These are phyloP conservation scores for Hippocampus mohnikei DNA, from an alignment of 2,113 vertebrate species.

Conservation along the genomic window DNA sequence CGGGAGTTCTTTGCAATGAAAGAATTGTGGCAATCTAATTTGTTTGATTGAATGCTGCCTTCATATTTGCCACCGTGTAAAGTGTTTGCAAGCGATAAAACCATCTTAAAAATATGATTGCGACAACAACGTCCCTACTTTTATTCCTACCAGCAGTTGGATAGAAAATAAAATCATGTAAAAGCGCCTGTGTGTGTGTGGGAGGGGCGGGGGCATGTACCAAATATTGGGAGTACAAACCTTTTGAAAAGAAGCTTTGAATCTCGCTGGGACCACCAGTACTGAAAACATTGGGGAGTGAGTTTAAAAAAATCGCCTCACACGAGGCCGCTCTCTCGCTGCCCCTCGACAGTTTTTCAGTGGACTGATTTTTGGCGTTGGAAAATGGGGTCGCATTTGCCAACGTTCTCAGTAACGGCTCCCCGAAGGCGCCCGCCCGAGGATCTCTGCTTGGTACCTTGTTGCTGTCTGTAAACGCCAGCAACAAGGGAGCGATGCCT, in stretches of 20 bases:
- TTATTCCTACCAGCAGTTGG: neutral
- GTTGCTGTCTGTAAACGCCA: slow-evolving; percentile 37
- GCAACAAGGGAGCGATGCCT: slow-evolving; percentile 25
- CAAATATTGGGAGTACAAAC: slow-evolving; percentile 9
- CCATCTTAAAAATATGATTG: neutral
- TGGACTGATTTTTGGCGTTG: slow-evolving; percentile 18
- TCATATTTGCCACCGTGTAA: neutral
- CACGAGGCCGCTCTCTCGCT: slow-evolving; percentile 3
- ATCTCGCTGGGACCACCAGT: slow-evolving; percentile 4
- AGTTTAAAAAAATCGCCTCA: slow-evolving; percentile 19
- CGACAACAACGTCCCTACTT: neutral
- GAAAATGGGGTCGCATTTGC: slow-evolving; percentile 32
- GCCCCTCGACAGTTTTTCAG: slow-evolving; percentile 28
- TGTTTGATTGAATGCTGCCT: neutral
- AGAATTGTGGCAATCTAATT: neutral
- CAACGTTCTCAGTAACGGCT: slow-evolving; percentile 29
- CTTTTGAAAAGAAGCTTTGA: neutral
- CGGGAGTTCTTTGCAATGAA: neutral
- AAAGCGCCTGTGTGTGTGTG: neutral
- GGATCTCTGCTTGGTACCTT: slow-evolving; percentile 24
- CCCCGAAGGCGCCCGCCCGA: slow-evolving; percentile 17
- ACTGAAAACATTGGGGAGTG: slow-evolving; percentile 23
- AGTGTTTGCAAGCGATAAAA: neutral
- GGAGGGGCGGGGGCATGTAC: neutral
- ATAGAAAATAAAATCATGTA: slow-evolving; percentile 2